phyloP scores from a whole-genome alignment of 2,113 vertebrate species.

The Spheniscus mendiculus region DNA sequence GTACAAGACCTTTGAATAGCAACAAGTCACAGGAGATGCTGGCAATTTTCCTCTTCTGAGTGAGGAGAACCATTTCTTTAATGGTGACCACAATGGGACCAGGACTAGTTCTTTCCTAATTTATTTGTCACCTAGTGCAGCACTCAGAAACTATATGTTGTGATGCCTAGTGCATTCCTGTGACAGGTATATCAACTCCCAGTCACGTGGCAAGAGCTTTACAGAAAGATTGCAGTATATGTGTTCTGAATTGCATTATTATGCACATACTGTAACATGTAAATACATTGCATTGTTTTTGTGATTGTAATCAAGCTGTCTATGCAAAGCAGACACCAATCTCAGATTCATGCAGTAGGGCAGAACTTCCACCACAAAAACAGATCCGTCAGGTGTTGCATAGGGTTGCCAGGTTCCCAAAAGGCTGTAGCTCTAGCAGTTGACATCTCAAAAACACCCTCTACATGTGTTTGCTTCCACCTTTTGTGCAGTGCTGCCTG shows the following conservation, averaged over 20 bases:
- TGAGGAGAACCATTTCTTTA: background rate
- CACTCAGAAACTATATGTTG: background rate
- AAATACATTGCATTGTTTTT: background rate
- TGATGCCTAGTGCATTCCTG: background rate
- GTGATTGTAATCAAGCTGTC: background rate
- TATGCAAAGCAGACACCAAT: background rate
- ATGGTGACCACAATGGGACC: background rate
- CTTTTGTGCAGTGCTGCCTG: background rate
- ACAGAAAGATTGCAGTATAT: background rate
- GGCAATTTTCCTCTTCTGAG: background rate
- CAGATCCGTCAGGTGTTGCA: background rate
- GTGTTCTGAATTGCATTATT: background rate
- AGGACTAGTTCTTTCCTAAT: background rate
- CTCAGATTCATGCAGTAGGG: background rate
- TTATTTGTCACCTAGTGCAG: fast-evolving
- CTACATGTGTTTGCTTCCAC: background rate
- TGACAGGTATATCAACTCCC: background rate
- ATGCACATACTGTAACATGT: background rate
- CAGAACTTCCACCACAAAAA: background rate
- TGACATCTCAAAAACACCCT: background rate
- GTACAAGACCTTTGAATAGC: background rate
- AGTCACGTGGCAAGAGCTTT: background rate
- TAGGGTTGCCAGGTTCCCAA: background rate
- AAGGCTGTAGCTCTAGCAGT: background rate
- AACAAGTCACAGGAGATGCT: background rate